Base-by-base conservation (phyloP, 2,113 vertebrate genomes). In the Trematocara macrostoma region DNA sequence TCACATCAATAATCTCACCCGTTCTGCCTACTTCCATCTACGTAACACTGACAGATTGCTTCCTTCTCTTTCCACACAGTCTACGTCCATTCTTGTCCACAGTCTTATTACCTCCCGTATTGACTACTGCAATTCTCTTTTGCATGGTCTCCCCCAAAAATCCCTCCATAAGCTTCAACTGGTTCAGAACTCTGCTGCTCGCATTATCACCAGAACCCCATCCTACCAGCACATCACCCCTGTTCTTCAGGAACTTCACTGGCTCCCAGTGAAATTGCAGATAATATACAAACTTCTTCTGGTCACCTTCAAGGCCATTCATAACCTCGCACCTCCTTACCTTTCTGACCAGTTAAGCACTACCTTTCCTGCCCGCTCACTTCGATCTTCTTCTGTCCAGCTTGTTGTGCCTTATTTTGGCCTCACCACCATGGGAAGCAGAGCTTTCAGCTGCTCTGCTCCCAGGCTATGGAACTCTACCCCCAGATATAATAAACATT, bases 371-470 rank as follows among this genome's bases (percentile, higher is more conserved):
- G 10, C 52, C 52, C 5, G 1, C 3, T 53, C 0, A 53, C n/a
- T 11, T 53, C 1, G 3, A 11, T 0, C 52, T 53, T 53, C 52
- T 23, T 23, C 52, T 20, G 1, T 53, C 51, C 51, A 53, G n/a
- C 51, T 53, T 53, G 0, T 0, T 53, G 51, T 53, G 5, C 51
- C 51, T 6, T 53, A 0, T 6, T 53, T 53, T 1, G 0, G n/a
- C 51, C 10, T 53, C 10, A 53, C 0, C 51, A 0, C 51, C 51
- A 20, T 1, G 0, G 51, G 51, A 53, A 53, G 51, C 51, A 53
- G 18, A n/a, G 51, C n/a, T 53, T 53, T 6, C 11, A 20, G 1
- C 51, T 53, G 9, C 51, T 53, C n/a, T 53, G n/a, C 51, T 20
- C 10, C 51, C 51, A 53, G 51, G 51, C 1, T 53, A 5, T 20